Percentiles rank a stretch among this genome's conserved stretches.
phyloP scores from a whole-genome alignment of 1,140 invertebrate genomes.

The Dendrolimus punctatus region DNA sequence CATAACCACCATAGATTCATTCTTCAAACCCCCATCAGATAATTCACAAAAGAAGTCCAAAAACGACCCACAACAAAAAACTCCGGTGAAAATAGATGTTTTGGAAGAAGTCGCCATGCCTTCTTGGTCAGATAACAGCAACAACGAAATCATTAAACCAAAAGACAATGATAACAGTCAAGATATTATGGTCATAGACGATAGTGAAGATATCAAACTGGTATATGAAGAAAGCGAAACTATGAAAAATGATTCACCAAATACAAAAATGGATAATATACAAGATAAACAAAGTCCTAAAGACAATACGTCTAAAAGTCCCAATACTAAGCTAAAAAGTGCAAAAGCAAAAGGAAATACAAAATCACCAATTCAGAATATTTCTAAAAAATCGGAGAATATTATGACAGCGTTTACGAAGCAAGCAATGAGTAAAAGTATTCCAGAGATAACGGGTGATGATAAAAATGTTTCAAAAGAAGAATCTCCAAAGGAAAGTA shows the following conservation, averaged over 20 bases:
- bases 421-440: conserved; percentile 1
- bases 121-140: conserved; percentile 71
- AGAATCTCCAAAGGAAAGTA: conserved; percentile 5
- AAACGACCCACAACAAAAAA: conserved; percentile 35
- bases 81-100: conserved; percentile 52
- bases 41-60: conserved; percentile 46
- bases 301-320: too few relatives aligned
- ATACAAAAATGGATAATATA: conserved; percentile 21
- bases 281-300: conserved; percentile 5
- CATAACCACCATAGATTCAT: conserved; percentile 42
- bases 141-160: conserved; percentile 43
- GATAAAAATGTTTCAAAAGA: conserved; percentile 1
- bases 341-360: too few relatives aligned
- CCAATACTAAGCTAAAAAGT: too few relatives aligned
- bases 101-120: conserved; percentile 72
- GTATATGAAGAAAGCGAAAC: conserved; percentile 74
- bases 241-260: conserved; percentile 32
- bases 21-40: conserved; percentile 53
- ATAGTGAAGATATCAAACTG: conserved; percentile 78
- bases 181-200: conserved; percentile 52
- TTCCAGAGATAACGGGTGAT: conserved; percentile 5
- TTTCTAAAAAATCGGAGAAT: not conserved
- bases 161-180: conserved; percentile 33
- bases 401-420: conserved; percentile 2
- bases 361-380: too few relatives aligned